Base-by-base conservation (phyloP, 1,140 invertebrate genomes). In the Vollenhovia emeryi region DNA sequence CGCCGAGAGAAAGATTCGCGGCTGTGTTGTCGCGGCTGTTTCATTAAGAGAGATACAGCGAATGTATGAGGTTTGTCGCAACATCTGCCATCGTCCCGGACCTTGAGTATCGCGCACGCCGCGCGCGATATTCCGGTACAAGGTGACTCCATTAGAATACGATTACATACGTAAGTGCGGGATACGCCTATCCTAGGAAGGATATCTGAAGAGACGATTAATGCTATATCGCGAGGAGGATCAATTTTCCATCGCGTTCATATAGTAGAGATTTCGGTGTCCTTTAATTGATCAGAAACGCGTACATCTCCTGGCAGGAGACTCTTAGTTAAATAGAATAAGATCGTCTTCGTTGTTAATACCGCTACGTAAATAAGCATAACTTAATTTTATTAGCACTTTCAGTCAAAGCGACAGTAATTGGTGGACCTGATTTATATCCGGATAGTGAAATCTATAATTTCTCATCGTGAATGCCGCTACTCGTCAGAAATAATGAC, bases 91-190 rank as follows among this genome's bases (percentile, higher is more conserved):
- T 71, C 50, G 40, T 57, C 18, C 36, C 36, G 50, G 13, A 30
- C 78, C 24, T 82, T 57, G 78, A 57, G 48, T 68, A 64, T 68
- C 45, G 45, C 21, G 57, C 30, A 11, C 11, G 33, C 21, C 7
- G 48, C 48, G 48, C 48, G 66, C 18, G 33, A 73, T 82, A 82
- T 71, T 43, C 36, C 64, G 66, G 15, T 59, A 73, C 66, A 57
- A 82, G 50, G 24, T 71, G 78, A 33, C 24, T 71, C 66, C 78
- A 82, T 82, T 82, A 82, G 78, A 71, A 82, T 82, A 59, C 50
- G 50, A 80, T 80, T 80, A 55, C 24, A 68, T 21, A 55, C 27
- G 27, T 59, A 59, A 57, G 50, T 27, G 50, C n/a, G 50, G 48
- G 18, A 40, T 36, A 80, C 50, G 48, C 50, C 36, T 73, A 82